These are phyloP conservation scores for Crocallis elinguaria DNA, from an alignment of 2,888 invertebrate species.

Conservation along the genomic window DNA sequence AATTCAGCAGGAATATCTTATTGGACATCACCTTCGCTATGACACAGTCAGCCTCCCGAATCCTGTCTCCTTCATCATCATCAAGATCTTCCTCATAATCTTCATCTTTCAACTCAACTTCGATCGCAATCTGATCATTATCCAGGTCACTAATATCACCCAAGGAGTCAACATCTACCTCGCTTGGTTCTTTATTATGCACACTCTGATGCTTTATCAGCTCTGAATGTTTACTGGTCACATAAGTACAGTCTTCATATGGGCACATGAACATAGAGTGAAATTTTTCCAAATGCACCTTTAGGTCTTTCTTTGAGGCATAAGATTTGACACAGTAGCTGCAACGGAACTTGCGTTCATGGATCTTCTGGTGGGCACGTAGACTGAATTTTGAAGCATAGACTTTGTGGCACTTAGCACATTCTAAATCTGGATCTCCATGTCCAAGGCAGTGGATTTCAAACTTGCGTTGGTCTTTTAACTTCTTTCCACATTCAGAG, in stretches of 20 bases:
- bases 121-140: background rate
- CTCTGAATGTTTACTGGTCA: conserved; percentile 44
- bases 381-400: conserved; percentile 76
- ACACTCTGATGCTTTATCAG: conserved; percentile 47
- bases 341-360: conserved; percentile 64
- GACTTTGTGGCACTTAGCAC: conserved; percentile 73
- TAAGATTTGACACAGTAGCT: conserved; percentile 60
- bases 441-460: conserved; percentile 70
- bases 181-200: conserved; percentile 30
- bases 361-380: conserved; percentile 70
- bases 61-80: conserved; percentile 12
- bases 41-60: conserved; percentile 59
- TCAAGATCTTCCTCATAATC: background rate
- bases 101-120: conserved; percentile 6
- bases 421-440: conserved; percentile 76
- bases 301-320: conserved; percentile 48
- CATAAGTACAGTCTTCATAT: conserved; percentile 51
- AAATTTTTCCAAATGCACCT: conserved; percentile 53
- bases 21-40: conserved; percentile 71
- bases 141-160: conserved; percentile 46
- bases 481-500: conserved; percentile 64
- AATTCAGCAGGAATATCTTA: conserved; percentile 57
- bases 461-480: conserved; percentile 68
- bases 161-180: conserved; percentile 4
- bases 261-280: conserved; percentile 62